Conservation (phyloP, 1,140 invertebrate species). For the Pseudachorutes palmiensis region DNA sequence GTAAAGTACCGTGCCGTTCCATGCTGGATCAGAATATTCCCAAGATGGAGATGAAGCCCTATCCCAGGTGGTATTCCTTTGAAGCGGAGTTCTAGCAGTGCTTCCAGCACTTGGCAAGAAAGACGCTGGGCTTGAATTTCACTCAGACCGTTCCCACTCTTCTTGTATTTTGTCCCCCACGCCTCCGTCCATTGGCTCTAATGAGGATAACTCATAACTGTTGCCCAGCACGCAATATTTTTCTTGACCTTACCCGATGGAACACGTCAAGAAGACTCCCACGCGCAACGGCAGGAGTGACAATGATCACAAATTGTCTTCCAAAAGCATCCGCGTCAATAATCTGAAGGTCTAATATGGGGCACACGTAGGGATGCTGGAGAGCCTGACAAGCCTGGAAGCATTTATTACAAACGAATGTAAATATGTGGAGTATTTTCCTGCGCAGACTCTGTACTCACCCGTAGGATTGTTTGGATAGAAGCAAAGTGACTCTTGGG, state of each 20-base stretch:
- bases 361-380: constrained; percentile 86
- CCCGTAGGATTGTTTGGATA: constrained; percentile 9
- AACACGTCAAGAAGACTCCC: constrained; percentile 84
- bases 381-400: constrained; percentile 67
- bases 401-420: constrained; percentile 18
- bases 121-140: constrained; percentile 71
- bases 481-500: constrained; percentile 17
- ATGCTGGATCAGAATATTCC: constrained; percentile 83
- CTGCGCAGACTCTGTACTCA: too few relatives aligned
- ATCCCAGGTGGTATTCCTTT: constrained; percentile 69
- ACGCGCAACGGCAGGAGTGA: constrained; percentile 69
- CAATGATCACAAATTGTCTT: constrained; percentile 55
- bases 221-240: constrained; percentile 1
- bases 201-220: constrained; percentile 36
- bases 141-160: constrained; percentile 57
- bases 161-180: constrained; percentile 59
- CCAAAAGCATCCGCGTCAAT: constrained; percentile 41
- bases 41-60: constrained; percentile 72
- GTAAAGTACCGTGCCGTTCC: constrained; percentile 57
- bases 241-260: constrained; percentile 58
- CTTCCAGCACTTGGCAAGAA: constrained; percentile 79
- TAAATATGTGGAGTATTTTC: constrained; percentile 2
- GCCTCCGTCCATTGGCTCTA: constrained; percentile 55
- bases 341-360: constrained; percentile 71
- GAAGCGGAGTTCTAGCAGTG: constrained; percentile 73